These are phyloP conservation scores for Fregata magnificens DNA, from an alignment of 2,113 vertebrate genomes.

Conservation along the genomic window DNA sequence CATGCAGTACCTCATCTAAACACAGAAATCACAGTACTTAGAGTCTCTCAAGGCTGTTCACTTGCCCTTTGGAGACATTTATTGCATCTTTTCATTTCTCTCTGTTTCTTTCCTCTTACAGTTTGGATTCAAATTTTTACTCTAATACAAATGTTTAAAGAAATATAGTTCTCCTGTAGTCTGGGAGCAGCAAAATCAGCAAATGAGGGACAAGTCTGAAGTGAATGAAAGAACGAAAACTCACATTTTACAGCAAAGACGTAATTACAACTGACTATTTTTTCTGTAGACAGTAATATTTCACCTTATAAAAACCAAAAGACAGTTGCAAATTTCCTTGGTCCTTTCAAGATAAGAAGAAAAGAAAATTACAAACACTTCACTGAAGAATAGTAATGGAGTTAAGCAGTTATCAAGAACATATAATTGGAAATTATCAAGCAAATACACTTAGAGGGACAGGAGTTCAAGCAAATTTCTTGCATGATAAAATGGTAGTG, in stretches of 20 bases:
- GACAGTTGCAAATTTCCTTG: not conserved
- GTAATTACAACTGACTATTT: not conserved
- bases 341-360: not conserved
- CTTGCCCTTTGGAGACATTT: constrained; percentile 4
- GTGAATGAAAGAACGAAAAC: not conserved
- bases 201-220: not conserved
- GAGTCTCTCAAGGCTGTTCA: not conserved
- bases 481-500: not conserved
- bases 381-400: not conserved
- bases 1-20: not conserved
- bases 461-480: not conserved
- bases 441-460: not conserved
- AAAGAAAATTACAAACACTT: not conserved
- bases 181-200: not conserved
- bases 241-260: not conserved
- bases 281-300: not conserved
- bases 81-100: not conserved
- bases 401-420: not conserved
- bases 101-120: not conserved
- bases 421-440: not conserved
- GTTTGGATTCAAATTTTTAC: not conserved
- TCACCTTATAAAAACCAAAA: not conserved
- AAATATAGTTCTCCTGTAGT: not conserved
- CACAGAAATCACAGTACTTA: not conserved
- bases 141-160: constrained; percentile 20